Percentiles rank a stretch among this genome's conserved stretches.
These are phyloP conservation scores for Pheosia gnoma DNA, from an alignment of 2,888 invertebrate genomes.

Conservation along the genomic window DNA sequence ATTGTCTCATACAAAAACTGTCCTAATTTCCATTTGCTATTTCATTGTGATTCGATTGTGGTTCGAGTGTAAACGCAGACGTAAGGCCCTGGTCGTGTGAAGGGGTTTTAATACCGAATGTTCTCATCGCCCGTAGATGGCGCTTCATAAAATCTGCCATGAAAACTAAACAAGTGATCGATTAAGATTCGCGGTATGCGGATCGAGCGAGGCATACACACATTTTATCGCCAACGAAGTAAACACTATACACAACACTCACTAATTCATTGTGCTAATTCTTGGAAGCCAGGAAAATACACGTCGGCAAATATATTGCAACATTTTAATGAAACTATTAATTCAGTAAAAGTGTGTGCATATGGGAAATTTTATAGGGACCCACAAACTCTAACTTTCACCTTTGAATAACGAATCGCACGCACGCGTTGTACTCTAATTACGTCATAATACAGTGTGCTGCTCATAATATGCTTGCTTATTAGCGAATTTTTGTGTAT, in stretches of 20 bases:
- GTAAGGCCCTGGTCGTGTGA: too few relatives aligned
- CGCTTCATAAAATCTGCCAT: slow-evolving; percentile 1
- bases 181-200: slow-evolving; percentile 8
- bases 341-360: slow-evolving; percentile 28
- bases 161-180: slow-evolving; percentile 8
- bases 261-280: not conserved
- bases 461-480: slow-evolving; percentile 13
- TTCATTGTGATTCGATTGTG: too few relatives aligned
- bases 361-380: slow-evolving; percentile 41
- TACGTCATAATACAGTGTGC: slow-evolving; percentile 32
- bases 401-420: slow-evolving; percentile 51
- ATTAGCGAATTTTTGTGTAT: slow-evolving; percentile 2
- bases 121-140: not conserved
- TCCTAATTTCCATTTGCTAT: too few relatives aligned
- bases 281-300: not conserved
- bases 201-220: not conserved
- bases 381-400: slow-evolving; percentile 61
- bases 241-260: not conserved
- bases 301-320: not conserved
- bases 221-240: not conserved
- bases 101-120: too few relatives aligned
- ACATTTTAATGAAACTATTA: slow-evolving; percentile 12
- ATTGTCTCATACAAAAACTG: too few relatives aligned
- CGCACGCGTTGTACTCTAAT: slow-evolving; percentile 42
- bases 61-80: too few relatives aligned